Conservation (phyloP, 2,888 invertebrate genomes). For the Mythimna pallens region DNA sequence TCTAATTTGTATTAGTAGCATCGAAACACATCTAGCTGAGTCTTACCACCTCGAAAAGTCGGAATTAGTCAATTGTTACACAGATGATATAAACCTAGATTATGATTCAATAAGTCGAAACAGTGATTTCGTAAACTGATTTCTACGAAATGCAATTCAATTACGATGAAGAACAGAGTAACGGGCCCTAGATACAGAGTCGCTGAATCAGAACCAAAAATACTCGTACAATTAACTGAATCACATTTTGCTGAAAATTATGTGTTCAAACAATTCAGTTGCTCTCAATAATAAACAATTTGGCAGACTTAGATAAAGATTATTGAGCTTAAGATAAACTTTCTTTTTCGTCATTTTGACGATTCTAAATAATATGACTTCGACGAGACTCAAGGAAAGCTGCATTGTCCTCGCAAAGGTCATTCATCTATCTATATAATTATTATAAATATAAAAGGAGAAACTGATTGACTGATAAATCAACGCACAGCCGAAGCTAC, state of each 20-base stretch:
- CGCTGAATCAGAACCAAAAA: conserved; percentile 47
- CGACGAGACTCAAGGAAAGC: background rate
- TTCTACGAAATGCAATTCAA: conserved; percentile 49
- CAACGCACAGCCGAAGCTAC: too few species aligned
- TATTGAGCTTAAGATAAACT: background rate
- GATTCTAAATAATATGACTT: background rate
- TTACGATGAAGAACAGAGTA: conserved; percentile 25
- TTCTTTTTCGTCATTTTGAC: background rate
- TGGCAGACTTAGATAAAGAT: conserved; percentile 21
- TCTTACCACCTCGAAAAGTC: background rate
- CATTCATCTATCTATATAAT: too few species aligned
- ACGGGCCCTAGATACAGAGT: conserved; percentile 31
- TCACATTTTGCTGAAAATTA: conserved; percentile 11
- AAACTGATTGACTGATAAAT: too few species aligned
- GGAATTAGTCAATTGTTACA: conserved; percentile 56
- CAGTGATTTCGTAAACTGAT: conserved; percentile 45
- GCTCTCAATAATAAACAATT: conserved; percentile 7
- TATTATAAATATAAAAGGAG: too few species aligned
- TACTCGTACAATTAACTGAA: conserved; percentile 38
- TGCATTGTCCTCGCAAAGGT: background rate
- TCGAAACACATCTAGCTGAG: conserved; percentile 34
- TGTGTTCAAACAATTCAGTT: conserved; percentile 24
- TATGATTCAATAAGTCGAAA: conserved; percentile 58
- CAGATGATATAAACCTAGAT: conserved; percentile 42
- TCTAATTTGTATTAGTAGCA: conserved; percentile 29